Percentiles rank a stretch among this genome's conserved stretches.
Conservation (phyloP, 2,888 invertebrate genomes). For the Brenthis daphne region DNA sequence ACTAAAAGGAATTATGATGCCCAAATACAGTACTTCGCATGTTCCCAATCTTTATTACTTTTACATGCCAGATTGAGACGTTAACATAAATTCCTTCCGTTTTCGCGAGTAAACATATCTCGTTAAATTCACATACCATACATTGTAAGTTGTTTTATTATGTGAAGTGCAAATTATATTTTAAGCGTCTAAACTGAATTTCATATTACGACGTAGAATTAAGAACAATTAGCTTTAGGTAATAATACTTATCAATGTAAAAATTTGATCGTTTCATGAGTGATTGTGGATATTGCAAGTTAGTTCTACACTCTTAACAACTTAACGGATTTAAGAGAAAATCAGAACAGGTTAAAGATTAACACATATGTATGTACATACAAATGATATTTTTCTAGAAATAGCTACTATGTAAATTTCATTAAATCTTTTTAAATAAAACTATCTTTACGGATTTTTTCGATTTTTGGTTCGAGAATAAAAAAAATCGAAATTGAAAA, state of each 20-base stretch:
- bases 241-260: background rate
- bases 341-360: no score
- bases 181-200: background rate
- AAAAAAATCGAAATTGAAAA: no score
- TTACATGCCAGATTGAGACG: constrained; percentile 32
- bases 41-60: constrained; percentile 34
- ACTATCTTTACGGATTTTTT: no score
- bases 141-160: constrained; percentile 20
- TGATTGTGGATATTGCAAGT: no score
- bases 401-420: no score
- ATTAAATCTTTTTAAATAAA: no score
- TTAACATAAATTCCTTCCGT: constrained; percentile 31
- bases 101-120: constrained; percentile 10
- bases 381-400: no score
- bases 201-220: constrained; percentile 6
- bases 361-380: no score
- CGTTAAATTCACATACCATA: constrained; percentile 9
- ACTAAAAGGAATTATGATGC: constrained; percentile 35
- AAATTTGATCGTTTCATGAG: no score
- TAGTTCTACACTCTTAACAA: no score
- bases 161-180: constrained; percentile 16
- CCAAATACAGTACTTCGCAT: constrained; percentile 31
- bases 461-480: no score
- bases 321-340: no score
- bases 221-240: background rate